These are phyloP conservation scores for Pagetopsis macropterus DNA, from an alignment of 2,797 vertebrate species.

Conservation along the genomic window DNA sequence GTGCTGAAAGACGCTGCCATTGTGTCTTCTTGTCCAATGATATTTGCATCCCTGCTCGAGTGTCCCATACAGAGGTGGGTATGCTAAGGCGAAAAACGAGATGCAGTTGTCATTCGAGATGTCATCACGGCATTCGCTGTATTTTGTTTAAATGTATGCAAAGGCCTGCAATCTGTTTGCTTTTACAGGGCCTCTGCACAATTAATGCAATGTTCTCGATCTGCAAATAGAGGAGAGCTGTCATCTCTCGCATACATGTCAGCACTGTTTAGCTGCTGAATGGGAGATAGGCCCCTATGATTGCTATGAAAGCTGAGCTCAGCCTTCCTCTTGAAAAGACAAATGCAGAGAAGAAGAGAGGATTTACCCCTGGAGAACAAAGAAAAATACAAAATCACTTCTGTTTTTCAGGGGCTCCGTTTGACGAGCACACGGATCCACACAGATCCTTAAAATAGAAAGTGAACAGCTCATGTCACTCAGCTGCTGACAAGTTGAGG, in stretches of 20 bases:
- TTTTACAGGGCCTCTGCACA: slow-evolving; percentile 49
- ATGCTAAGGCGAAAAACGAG: slow-evolving; percentile 46
- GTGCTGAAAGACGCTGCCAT: slow-evolving; percentile 71
- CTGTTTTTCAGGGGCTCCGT: slow-evolving; percentile 67
- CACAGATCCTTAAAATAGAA: slow-evolving; percentile 88
- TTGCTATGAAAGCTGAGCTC: slow-evolving; percentile 79
- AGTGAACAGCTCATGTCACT: slow-evolving; percentile 89
- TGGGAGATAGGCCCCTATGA: slow-evolving; percentile 65
- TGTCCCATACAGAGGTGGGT: slow-evolving; percentile 17
- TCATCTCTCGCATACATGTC: slow-evolving; percentile 68
- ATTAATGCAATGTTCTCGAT: slow-evolving; percentile 66
- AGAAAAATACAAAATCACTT: slow-evolving; percentile 73
- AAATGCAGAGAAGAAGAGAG: slow-evolving; percentile 66
- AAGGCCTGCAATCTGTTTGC: slow-evolving; percentile 59
- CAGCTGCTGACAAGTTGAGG: slow-evolving; percentile 86
- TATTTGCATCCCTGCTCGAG: slow-evolving; percentile 44
- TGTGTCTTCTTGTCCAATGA: slow-evolving; percentile 64
- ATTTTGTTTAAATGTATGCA: slow-evolving; percentile 53
- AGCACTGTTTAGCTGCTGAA: slow-evolving; percentile 66
- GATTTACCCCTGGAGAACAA: slow-evolving; percentile 66
- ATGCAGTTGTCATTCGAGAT: slow-evolving; percentile 60
- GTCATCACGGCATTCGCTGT: slow-evolving; percentile 53
- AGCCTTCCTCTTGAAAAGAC: slow-evolving; percentile 69
- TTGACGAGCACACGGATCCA: slow-evolving; percentile 74
- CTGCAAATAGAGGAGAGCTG: slow-evolving; percentile 65